Base-by-base conservation (phyloP, 1,140 invertebrate species). In the Mya arenaria region DNA sequence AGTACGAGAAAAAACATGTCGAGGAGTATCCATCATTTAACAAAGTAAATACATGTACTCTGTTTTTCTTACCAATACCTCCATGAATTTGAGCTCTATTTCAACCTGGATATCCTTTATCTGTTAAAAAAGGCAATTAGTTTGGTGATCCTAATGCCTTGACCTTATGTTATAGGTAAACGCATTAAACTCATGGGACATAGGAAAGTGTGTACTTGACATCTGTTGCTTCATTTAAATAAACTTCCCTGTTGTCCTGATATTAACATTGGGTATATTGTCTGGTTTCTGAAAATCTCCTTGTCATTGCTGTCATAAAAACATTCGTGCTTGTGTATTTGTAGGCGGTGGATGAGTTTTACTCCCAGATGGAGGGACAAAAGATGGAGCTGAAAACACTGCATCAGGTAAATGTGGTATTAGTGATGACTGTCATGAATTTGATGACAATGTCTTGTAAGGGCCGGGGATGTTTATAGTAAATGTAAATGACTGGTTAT, bases 301-400 rank as follows among this genome's bases (percentile, higher is more conserved):
- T n/a, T n/a, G n/a, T n/a, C n/a, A n/a, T n/a, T n/a, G n/a, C n/a
- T n/a, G n/a, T n/a, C n/a, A n/a, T n/a, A n/a, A n/a, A n/a, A n/a
- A n/a, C n/a, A n/a, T n/a, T n/a, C n/a, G n/a, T n/a, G n/a, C 1
- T 52, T 52, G 17, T 62, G 3, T 89, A 30, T 73, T 83, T 86
- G 84, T 82, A 94, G 90, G 96, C 98, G 30, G 97, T 99, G 1
- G 99, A 99, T 94, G 97, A 99, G 89, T 99, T 98, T 93, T 99
- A 96, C 93, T 99, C 98, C 0, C 96, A 96, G 72, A 93, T 99
- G 88, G 98, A 99, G 93, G 95, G 96, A 68, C 98, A 99, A 92
- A 99, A 99, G 92, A 95, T 99, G 87, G 98, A 99, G 92, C 92
- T 98, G 77, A 98, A 97, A 94, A 96, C 96, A 3, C 91, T 99